Evolutionary conservation across 2,797 vertebrate species (phyloP).

Genomic region (Pangasius djambal): DNA sequence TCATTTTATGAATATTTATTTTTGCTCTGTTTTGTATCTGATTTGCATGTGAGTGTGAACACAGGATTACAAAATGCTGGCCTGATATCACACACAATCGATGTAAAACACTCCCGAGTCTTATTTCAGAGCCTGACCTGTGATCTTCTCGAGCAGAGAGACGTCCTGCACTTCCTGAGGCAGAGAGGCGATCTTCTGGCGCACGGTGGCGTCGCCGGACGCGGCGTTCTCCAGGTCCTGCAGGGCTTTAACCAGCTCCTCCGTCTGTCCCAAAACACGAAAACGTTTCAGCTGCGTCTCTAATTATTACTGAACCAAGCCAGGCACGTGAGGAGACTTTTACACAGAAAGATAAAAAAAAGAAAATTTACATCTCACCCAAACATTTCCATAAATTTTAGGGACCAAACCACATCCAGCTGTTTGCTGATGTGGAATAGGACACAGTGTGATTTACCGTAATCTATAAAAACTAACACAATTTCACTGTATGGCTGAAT

Average conservation of each 20-base stretch:
- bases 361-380: background rate
- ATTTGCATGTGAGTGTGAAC: background rate
- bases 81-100: background rate
- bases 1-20: background rate
- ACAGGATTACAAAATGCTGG: background rate
- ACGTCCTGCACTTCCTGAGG: slow-evolving; percentile 98
- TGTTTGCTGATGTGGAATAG: too few relatives aligned
- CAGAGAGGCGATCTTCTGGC: slow-evolving; percentile 96
- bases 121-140: slow-evolving; percentile 73
- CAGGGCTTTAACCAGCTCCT: slow-evolving; percentile 95
- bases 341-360: background rate
- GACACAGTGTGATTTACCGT: too few relatives aligned
- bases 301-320: background rate
- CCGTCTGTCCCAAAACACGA: slow-evolving; percentile 76
- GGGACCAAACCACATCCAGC: background rate
- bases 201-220: slow-evolving; percentile 92
- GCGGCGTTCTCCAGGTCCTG: slow-evolving; percentile 98
- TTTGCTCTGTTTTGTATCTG: background rate
- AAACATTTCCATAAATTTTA: background rate
- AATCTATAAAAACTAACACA: background rate
- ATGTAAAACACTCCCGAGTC: background rate
- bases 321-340: background rate
- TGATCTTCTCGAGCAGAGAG: slow-evolving; percentile 95
- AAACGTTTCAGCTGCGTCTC: background rate
- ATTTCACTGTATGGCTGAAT: background rate